phyloP scores from a whole-genome alignment of 2,797 vertebrate genomes.

The Manis javanica region DNA sequence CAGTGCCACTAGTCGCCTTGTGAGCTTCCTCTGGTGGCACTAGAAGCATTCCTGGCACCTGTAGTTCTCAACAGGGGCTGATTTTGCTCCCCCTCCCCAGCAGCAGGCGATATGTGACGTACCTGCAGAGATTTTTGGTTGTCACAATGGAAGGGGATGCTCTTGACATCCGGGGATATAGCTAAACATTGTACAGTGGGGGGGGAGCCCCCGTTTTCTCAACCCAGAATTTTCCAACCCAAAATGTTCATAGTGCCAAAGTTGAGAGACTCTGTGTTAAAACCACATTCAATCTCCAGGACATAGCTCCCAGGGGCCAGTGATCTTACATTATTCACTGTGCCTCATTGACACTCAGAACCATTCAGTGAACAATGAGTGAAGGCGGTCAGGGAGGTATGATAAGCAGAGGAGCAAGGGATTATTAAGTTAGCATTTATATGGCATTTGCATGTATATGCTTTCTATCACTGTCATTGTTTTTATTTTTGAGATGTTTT shows the following conservation, averaged over 20 bases:
- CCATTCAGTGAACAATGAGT: neutral
- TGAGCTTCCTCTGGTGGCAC: neutral
- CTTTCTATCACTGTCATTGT: neutral
- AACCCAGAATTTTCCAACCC: neutral
- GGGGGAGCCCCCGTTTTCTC: neutral
- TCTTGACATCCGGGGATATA: neutral
- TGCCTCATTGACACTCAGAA: neutral
- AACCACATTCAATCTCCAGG: too few relatives aligned
- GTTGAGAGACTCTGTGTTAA: neutral
- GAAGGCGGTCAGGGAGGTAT: too few relatives aligned
- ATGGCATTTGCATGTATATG: fast-evolving
- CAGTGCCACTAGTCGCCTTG: fast-evolving
- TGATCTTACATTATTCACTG: fast-evolving
- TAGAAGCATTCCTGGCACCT: neutral
- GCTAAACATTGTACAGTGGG: neutral
- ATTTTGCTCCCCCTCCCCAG: fast-evolving
- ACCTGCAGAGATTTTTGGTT: neutral
- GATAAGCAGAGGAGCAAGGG: neutral
- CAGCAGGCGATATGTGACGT: neutral
- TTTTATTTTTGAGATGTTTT: neutral
- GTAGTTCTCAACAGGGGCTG: neutral
- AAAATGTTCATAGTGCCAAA: too few relatives aligned
- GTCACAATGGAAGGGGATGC: neutral
- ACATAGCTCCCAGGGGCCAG: neutral
- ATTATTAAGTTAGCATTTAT: neutral